phyloP scores from a whole-genome alignment of 2,113 vertebrate species.

The Pluvianellus socialis region DNA sequence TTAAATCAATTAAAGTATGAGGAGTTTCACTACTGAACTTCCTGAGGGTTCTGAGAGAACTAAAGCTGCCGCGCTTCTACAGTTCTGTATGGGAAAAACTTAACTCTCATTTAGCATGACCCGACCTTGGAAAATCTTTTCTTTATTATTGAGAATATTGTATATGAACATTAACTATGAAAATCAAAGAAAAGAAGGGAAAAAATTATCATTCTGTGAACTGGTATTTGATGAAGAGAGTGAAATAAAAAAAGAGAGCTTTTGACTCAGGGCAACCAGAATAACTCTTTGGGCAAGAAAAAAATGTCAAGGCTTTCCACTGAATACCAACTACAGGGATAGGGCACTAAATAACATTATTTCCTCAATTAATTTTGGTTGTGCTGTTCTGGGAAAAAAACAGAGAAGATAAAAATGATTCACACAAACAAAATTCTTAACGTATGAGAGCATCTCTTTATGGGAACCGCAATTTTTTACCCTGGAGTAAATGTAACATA shows the following conservation, averaged over 20 bases:
- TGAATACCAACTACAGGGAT: background rate
- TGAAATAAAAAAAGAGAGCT: background rate
- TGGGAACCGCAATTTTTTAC: background rate
- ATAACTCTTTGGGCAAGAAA: background rate
- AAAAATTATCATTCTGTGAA: background rate
- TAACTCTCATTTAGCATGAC: background rate
- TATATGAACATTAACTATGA: accelerated
- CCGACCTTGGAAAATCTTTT: background rate
- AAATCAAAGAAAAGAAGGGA: background rate
- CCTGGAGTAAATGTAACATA: background rate
- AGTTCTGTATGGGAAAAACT: background rate
- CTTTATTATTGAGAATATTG: background rate
- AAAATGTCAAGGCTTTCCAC: background rate
- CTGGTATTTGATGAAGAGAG: background rate
- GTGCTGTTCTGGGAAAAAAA: background rate
- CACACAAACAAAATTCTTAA: background rate
- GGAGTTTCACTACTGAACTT: background rate
- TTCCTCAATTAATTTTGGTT: background rate
- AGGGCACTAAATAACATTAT: background rate
- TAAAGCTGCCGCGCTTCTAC: background rate
- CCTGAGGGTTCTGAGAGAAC: background rate
- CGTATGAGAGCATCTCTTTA: background rate
- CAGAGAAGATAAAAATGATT: background rate
- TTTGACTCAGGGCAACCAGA: background rate
- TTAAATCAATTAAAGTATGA: background rate